These are phyloP conservation scores for Mellilla xanthometata DNA, from an alignment of 2,888 invertebrate species.

Conservation along the genomic window DNA sequence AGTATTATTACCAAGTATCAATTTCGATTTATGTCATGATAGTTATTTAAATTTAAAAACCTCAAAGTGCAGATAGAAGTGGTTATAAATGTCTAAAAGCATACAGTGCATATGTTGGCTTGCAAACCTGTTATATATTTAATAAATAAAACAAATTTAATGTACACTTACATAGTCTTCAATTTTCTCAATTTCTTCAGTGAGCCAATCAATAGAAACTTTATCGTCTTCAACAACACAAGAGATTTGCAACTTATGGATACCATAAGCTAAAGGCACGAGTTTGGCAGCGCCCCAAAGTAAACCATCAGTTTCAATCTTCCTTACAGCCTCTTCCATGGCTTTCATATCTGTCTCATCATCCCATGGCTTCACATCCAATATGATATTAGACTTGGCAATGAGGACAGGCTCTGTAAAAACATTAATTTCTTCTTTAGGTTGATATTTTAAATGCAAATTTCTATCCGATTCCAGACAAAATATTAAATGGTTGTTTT, in stretches of 20 bases:
- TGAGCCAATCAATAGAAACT: constrained; percentile 93
- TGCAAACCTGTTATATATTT: too few relatives aligned
- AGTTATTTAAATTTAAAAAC: too few relatives aligned
- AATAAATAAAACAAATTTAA: too few relatives aligned
- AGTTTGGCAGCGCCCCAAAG: constrained; percentile 97
- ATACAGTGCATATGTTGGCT: too few relatives aligned
- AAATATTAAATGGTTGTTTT: too few relatives aligned
- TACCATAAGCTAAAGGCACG: constrained; percentile 95
- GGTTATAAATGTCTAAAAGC: too few relatives aligned
- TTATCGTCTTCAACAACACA: constrained; percentile 98
- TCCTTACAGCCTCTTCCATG: constrained; percentile 91
- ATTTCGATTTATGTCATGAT: too few relatives aligned
- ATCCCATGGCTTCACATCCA: constrained; percentile 97
- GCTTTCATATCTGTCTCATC: constrained; percentile 96
- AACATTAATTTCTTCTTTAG: too few relatives aligned
- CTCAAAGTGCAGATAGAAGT: too few relatives aligned
- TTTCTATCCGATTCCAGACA: too few relatives aligned
- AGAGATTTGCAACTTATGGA: constrained; percentile 94
- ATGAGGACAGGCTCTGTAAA: constrained; percentile 90
- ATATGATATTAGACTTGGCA: constrained; percentile 96
- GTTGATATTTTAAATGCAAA: too few relatives aligned
- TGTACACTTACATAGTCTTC: constrained; percentile 90
- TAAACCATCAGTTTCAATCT: constrained; percentile 91
- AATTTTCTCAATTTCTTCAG: constrained; percentile 91
- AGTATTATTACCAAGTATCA: too few relatives aligned